These are phyloP conservation scores for Seira sanloemensis DNA, from an alignment of 2,888 invertebrate species.

Conservation along the genomic window DNA sequence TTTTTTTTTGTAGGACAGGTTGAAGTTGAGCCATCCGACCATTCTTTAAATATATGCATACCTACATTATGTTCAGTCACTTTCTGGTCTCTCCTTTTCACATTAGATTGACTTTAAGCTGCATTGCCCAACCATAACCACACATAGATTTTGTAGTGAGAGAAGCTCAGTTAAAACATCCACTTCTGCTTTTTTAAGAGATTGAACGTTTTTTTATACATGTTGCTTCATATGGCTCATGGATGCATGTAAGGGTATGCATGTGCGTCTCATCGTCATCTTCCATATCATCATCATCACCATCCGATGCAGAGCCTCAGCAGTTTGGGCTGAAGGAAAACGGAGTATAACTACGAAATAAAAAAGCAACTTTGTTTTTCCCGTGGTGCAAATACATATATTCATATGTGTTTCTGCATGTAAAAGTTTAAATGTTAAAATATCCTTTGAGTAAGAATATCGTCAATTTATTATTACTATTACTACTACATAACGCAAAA, in stretches of 20 bases:
- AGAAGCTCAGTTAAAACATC: not conserved
- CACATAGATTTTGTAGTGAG: not conserved
- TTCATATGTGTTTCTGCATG: not conserved
- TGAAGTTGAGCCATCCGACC: not conserved
- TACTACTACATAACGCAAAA: conserved; percentile 15
- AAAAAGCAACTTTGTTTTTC: not conserved
- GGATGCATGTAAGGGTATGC: not conserved
- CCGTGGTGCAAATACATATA: not conserved
- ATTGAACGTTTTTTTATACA: conserved; percentile 11
- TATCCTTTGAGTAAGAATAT: not conserved
- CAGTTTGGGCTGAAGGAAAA: not conserved
- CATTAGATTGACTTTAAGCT: not conserved
- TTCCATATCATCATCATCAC: conserved; percentile 2
- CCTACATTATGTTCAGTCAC: not conserved
- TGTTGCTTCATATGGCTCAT: not conserved
- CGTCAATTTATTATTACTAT: conserved; percentile 2
- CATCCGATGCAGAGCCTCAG: conserved; percentile 8
- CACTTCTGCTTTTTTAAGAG: not conserved
- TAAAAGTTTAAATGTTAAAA: not conserved
- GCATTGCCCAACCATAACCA: conserved; percentile 1
- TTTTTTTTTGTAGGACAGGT: not conserved
- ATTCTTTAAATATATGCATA: not conserved
- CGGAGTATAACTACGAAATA: too few species aligned
- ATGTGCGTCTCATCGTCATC: conserved; percentile 18
- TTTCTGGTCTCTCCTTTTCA: too few species aligned